Base-by-base conservation (phyloP, 2,113 vertebrate genomes). In the Platichthys flesus region DNA sequence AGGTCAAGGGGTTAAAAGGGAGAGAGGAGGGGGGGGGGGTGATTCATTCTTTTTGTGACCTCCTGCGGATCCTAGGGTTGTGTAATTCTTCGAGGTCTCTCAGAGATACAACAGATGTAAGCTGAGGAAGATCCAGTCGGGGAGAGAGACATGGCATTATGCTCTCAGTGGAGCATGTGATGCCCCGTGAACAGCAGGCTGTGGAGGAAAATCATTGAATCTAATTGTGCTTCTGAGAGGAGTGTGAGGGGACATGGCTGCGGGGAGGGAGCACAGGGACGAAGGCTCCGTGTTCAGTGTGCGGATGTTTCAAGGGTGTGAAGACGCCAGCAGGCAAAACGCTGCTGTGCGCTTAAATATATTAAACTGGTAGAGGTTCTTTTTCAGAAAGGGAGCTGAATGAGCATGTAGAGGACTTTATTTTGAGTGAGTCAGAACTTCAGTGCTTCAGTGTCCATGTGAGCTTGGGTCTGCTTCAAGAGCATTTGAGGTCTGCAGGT, bases 1-100 rank as follows among this genome's bases (percentile, higher is more conserved):
- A 81, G 92, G 89, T 92, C 87, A 92, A 31, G 58, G 58, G 91
- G 85, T 93, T 66, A 90, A 81, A 80, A 55, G 68, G 71, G 71
- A 78, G 74, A 77, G 65, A 71, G 79, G 65, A 74, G 71, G 71
- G 79, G 70, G 71, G 79, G 70, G 78, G 78, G 77, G 76, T 7
- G 13, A 69, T 90, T 85, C 72, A 73, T 85, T 84, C 31, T 84
- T 86, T 81, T 65, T 76, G 28, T 40, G 77, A 81, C 35, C 80
- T 72, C 78, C 58, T 51, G 66, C 9, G 49, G 65, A 61, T 56
- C 52, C 8, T 51, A 10, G 58, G 55, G 72, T 74, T 74, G 76
- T 55, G 45, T 81, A 47, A 70, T 54, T 68, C 31, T 52, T 45
- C 0, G 1, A 71, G 67, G 0, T 1, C 12, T 51, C 18, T 51